Base-by-base conservation (phyloP, 2,888 invertebrate genomes). In the Nyleta sp. region DNA sequence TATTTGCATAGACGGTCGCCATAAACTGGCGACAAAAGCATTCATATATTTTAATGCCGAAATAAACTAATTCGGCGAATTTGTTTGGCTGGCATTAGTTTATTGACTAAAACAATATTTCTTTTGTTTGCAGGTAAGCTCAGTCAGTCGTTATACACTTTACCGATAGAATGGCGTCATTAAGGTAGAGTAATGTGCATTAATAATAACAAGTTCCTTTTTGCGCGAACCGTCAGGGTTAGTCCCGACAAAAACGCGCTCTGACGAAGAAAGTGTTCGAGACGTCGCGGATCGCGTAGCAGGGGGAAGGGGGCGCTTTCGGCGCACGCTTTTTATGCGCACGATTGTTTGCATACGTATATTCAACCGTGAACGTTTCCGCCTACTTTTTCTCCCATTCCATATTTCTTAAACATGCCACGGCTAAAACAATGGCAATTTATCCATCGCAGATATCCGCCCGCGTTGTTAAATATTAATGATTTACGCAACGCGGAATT, bases 401-500 rank as follows among this genome's bases (percentile, higher is more conserved):
- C 70, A 78, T 52, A 74, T 74, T 78, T 73, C 78, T 73, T 68
- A 74, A 78, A 74, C 73, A 70, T 64, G 73, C 78, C 73, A 65
- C 65, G 68, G 48, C 53, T 70, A 17, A 74, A 74, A 74, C 79
- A 79, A 79, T 79, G 52, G 75, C 67, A 72, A 72, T 79, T 79
- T 79, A 79, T 79, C 71, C 79, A 57, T 67, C 68, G 75, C 71
- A 79, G 75, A 79, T 79, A 75, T 79, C 72, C 79, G 79, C 73
- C 74, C 71, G 80, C 52, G 73, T 77, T 64, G 64, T 79, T 81
- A 64, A 79, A 79, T 81, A 81, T 81, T 81, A 74, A 81, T 81
- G 74, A 81, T 74, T 81, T 77, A 76, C 77, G 81, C 77, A 81
- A 79, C 64, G 67, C 68, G 44, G 77, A 79, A 79, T 81, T 81